These are phyloP conservation scores for Xestia sexstrigata DNA, from an alignment of 2,888 invertebrate species.

Conservation along the genomic window DNA sequence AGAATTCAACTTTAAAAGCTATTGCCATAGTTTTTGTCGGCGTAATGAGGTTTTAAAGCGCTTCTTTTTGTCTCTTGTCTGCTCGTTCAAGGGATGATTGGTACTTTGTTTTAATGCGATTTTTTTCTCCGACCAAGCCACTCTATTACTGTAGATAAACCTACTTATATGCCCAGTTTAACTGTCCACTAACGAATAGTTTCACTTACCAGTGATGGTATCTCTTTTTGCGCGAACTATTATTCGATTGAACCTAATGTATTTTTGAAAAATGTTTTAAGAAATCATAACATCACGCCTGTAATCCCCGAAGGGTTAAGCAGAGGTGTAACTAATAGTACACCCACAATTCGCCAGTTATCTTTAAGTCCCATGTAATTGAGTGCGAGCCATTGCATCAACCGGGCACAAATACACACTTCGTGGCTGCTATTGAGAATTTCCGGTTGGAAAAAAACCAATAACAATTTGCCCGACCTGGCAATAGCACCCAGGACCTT, in stretches of 20 bases:
- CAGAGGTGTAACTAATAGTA: no score
- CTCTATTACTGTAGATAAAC: not conserved
- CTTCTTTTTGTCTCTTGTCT: conserved; percentile 24
- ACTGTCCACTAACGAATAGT: conserved; percentile 5
- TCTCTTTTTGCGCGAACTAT: not conserved
- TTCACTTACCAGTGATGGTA: not conserved
- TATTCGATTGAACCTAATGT: not conserved
- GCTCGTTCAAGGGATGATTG: conserved; percentile 42
- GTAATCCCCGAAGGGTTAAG: no score
- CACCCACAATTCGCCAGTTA: no score
- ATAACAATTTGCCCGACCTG: no score
- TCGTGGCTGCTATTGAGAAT: no score
- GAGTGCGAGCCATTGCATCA: no score
- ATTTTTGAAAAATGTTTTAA: not conserved
- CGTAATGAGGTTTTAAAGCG: conserved; percentile 40
- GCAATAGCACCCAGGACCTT: no score
- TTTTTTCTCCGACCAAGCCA: conserved; percentile 18
- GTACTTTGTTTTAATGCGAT: conserved; percentile 48
- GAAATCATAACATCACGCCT: no score
- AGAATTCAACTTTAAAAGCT: conserved; percentile 68
- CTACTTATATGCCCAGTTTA: not conserved
- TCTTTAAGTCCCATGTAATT: no score
- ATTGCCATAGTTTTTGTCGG: conserved; percentile 62
- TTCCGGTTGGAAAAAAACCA: no score
- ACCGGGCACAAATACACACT: no score